A percentile compares a stretch with the other conserved stretches of the same genome.
These are phyloP conservation scores for Clarias macrocephalus DNA, from an alignment of 2,113 vertebrate species.

Conservation along the genomic window DNA sequence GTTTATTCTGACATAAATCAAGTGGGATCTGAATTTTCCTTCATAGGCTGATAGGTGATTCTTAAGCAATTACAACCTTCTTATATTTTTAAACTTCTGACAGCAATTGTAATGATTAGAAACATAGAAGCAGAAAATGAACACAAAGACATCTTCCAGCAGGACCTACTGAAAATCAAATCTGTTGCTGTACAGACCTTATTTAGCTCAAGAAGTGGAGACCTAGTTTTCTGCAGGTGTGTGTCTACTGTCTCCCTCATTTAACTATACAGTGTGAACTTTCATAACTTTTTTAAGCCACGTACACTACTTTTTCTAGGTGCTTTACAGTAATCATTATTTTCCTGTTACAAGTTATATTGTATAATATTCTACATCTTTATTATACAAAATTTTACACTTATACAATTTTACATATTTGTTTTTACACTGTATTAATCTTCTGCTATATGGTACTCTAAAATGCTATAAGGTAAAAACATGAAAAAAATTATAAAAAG, in stretches of 20 bases:
- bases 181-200: slow-evolving; percentile 6
- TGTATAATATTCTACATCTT: background rate
- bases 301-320: background rate
- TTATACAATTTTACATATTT: background rate
- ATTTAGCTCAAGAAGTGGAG: slow-evolving; percentile 7
- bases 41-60: background rate
- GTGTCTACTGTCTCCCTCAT: slow-evolving; percentile 2
- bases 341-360: background rate
- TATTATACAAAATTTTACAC: too few relatives aligned
- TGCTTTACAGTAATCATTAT: background rate
- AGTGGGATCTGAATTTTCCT: background rate
- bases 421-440: background rate
- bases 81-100: background rate
- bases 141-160: background rate
- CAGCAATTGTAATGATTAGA: slow-evolving; percentile 1
- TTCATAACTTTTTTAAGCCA: background rate
- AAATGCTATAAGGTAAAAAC: background rate
- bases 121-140: background rate
- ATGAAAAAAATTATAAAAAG: background rate
- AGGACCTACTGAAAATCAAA: slow-evolving; percentile 3
- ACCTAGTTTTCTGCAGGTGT: slow-evolving; percentile 41
- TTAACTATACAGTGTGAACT: slow-evolving; percentile 16
- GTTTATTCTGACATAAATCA: background rate
- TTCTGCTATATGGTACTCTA: background rate
- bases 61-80: background rate